Conservation (phyloP, 2,888 invertebrate species). For the Acleris holmiana region DNA sequence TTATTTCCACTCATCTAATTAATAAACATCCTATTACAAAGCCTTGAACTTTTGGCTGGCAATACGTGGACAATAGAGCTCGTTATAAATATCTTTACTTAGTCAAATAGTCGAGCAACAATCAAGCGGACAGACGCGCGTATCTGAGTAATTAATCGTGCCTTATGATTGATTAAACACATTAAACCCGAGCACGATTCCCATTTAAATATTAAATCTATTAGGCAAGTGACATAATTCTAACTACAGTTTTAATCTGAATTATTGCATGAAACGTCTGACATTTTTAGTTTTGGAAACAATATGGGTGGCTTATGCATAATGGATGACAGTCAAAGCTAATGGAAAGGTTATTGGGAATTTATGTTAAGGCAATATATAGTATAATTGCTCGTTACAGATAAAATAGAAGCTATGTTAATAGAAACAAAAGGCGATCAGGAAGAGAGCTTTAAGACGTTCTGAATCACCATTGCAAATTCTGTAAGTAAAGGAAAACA, state of each 20-base stretch:
- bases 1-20: constrained; percentile 74
- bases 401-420: constrained; percentile 39
- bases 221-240: constrained; percentile 79
- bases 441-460: constrained; percentile 10
- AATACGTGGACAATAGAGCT: constrained; percentile 75
- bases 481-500: constrained; percentile 13
- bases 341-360: constrained; percentile 68
- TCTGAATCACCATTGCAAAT: constrained; percentile 30
- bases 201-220: constrained; percentile 81
- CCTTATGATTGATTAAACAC: constrained; percentile 83
- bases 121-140: constrained; percentile 66
- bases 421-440: constrained; percentile 17
- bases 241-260: constrained; percentile 80
- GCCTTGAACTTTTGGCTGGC: constrained; percentile 80
- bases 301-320: constrained; percentile 75
- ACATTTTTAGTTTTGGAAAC: constrained; percentile 73
- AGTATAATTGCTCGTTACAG: constrained; percentile 66
- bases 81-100: constrained; percentile 71
- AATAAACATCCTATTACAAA: constrained; percentile 75
- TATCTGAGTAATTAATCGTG: constrained; percentile 83
- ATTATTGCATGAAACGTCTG: constrained; percentile 74
- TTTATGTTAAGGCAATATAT: constrained; percentile 72
- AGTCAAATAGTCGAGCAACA: constrained; percentile 62
- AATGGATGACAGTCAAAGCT: constrained; percentile 63
- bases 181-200: constrained; percentile 80